Evolutionary conservation across 2,113 vertebrate species (phyloP).

Genomic region (Chionis minor): DNA sequence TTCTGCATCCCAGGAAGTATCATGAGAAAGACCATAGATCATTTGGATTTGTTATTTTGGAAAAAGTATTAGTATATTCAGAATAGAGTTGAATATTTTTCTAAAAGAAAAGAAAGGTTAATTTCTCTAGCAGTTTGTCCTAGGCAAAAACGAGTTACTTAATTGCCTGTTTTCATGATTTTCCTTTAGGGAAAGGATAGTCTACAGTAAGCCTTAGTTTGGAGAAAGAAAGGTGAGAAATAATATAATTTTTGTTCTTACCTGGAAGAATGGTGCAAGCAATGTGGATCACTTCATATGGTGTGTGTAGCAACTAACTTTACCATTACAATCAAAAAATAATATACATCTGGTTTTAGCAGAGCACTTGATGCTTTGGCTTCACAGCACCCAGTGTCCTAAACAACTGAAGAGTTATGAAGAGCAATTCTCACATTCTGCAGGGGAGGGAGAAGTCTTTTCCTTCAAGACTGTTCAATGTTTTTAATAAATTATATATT

Average conservation of each 20-base stretch:
- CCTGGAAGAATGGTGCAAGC: background rate
- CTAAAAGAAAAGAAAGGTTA: background rate
- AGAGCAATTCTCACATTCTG: background rate
- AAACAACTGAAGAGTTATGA: background rate
- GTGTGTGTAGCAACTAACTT: background rate
- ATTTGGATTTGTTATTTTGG: background rate
- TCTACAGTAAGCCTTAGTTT: background rate
- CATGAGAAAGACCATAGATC: no score
- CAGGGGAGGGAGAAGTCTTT: background rate
- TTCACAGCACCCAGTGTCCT: background rate
- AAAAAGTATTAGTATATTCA: background rate
- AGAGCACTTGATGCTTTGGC: background rate
- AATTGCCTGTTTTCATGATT: background rate
- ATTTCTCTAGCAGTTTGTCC: background rate
- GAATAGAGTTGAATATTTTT: background rate
- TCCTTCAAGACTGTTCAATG: background rate
- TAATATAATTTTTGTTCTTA: background rate
- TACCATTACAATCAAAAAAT: background rate
- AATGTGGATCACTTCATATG: background rate
- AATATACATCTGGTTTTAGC: background rate
- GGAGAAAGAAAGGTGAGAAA: background rate
- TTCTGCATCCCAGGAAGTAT: no score
- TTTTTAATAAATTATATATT: background rate
- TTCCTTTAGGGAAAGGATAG: background rate
- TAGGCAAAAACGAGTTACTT: background rate